Conservation (phyloP, 1,140 invertebrate genomes). For the Carcinoscorpius rotundicauda region DNA sequence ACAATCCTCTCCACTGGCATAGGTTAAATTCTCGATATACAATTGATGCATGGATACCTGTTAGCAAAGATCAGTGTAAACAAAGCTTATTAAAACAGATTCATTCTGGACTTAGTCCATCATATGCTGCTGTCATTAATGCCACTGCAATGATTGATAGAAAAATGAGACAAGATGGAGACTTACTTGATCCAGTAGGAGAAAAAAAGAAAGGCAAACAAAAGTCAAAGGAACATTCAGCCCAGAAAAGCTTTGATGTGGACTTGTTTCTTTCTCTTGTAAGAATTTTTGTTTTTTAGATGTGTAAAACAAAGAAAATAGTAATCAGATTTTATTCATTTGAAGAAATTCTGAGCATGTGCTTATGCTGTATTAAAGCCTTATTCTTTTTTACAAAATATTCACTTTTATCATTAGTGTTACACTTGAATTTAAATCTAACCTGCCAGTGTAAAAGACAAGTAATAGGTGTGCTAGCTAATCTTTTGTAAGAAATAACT, state of each 20-base stretch:
- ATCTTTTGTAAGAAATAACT: too few species aligned
- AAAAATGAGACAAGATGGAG: conserved; percentile 43
- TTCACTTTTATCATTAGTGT: too few species aligned
- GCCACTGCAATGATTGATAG: conserved; percentile 43
- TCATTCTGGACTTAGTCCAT: conserved; percentile 38
- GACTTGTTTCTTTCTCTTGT: conserved; percentile 51
- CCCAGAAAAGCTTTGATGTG: conserved; percentile 31
- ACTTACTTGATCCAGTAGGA: conserved; percentile 41
- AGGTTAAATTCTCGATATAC: conserved; percentile 53
- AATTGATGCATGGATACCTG: conserved; percentile 50
- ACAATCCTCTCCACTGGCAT: conserved; percentile 41
- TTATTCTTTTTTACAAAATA: background rate
- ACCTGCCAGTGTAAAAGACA: too few species aligned
- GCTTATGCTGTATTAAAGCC: conserved; percentile 3
- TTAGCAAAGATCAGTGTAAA: conserved; percentile 41
- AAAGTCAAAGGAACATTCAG: conserved; percentile 18
- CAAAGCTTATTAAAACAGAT: conserved; percentile 49
- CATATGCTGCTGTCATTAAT: conserved; percentile 37
- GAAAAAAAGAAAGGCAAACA: conserved; percentile 42
- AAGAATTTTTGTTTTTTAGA: conserved; percentile 31
- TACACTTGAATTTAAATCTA: too few species aligned
- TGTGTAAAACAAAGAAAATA: background rate
- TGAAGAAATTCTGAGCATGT: conserved; percentile 11
- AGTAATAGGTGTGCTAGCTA: too few species aligned
- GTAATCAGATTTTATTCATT: conserved; percentile 8